These are phyloP conservation scores for Mesocricetus auratus DNA, from an alignment of 2,113 vertebrate species.

Conservation along the genomic window DNA sequence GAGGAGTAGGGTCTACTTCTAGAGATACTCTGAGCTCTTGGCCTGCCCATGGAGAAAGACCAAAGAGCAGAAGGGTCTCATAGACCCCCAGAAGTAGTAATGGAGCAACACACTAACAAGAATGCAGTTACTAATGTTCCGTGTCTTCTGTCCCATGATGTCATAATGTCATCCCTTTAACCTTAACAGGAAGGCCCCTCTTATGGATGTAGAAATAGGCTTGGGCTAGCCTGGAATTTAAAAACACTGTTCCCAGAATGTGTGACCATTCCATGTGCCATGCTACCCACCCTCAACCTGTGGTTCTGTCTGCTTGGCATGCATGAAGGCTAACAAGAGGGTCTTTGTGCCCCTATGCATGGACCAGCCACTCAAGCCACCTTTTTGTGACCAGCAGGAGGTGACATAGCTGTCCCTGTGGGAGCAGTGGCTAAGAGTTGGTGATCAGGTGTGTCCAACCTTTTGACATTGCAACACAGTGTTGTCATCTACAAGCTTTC, in stretches of 20 bases:
- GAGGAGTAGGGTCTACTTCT: not conserved
- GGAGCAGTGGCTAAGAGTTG: too few species aligned
- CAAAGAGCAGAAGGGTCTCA: too few species aligned
- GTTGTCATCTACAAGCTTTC: not conserved
- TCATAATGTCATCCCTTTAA: accelerated
- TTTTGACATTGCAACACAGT: not conserved
- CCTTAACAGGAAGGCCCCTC: not conserved
- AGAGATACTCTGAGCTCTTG: not conserved
- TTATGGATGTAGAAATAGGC: not conserved
- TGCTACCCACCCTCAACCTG: not conserved
- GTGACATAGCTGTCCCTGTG: not conserved
- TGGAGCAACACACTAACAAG: accelerated
- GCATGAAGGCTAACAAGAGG: too few species aligned
- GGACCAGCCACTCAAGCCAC: not conserved
- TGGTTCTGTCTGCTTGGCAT: accelerated
- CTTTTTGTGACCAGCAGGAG: not conserved
- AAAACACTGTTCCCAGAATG: not conserved
- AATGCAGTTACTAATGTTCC: accelerated
- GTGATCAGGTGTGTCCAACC: not conserved
- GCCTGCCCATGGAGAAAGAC: not conserved
- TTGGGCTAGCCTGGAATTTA: not conserved
- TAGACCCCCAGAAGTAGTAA: not conserved
- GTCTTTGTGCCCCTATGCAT: not conserved
- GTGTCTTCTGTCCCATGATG: not conserved
- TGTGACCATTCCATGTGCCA: accelerated